These are phyloP conservation scores for Agrochola litura DNA, from an alignment of 2,888 invertebrate species.

Conservation along the genomic window DNA sequence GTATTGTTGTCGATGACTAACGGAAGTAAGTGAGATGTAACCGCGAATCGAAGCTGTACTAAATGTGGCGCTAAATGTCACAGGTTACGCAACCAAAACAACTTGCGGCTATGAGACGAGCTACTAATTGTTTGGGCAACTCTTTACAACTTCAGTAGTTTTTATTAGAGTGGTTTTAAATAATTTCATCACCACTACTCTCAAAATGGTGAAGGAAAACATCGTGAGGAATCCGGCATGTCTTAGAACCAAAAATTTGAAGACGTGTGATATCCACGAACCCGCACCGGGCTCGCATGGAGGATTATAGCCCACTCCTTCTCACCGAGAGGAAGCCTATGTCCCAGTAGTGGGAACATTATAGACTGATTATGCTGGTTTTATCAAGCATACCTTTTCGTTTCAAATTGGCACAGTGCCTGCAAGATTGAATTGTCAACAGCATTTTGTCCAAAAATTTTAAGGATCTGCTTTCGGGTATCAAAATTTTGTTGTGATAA, in stretches of 20 bases:
- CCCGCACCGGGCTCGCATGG: no score
- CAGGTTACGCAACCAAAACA: conserved; percentile 37
- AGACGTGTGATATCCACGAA: no score
- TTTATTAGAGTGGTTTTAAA: not conserved
- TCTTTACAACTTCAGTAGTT: not conserved
- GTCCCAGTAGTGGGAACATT: no score
- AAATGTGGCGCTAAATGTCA: conserved; percentile 47
- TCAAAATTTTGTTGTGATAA: not conserved
- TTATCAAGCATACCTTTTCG: not conserved
- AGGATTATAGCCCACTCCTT: no score
- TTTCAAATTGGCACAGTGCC: not conserved
- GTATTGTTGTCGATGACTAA: conserved; percentile 52
- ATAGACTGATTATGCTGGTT: no score
- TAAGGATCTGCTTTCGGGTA: not conserved
- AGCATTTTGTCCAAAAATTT: not conserved
- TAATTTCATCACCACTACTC: no score
- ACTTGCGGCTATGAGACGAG: conserved; percentile 37
- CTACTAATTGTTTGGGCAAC: not conserved
- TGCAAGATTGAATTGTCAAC: not conserved
- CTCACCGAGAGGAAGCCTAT: no score
- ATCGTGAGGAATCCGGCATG: no score
- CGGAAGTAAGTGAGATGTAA: conserved; percentile 55
- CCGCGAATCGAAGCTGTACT: conserved; percentile 31
- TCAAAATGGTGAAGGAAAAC: no score
- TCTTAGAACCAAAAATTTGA: no score